Base-by-base conservation (phyloP, 2,888 invertebrate species). In the Aspidiotus destructor region DNA sequence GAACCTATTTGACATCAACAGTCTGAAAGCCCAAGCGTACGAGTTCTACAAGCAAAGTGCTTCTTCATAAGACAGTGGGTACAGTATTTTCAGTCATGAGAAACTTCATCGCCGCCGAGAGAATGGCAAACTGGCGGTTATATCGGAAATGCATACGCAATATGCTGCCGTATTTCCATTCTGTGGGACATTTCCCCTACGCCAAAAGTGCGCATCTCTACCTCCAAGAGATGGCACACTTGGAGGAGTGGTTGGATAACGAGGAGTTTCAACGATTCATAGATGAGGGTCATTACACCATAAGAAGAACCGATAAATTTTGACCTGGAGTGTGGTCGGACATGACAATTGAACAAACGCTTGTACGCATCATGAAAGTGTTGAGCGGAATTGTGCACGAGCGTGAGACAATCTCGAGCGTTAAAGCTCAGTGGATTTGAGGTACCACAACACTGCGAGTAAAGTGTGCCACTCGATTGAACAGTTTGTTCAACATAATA, bases 181-280 rank as follows among this genome's bases (percentile, higher is more conserved):
- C 57, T 15, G 11, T 55, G 17, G 62, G 60, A 11, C 60, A 69
- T 71, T 73, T 60, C 48, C 42, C 41, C 8, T 69, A 69, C 52
- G 62, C 69, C 11, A 68, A 61, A 40, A 48, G 42, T 8, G 60
- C 58, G 1, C 63, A 76, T 57, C 60, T 77, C 8, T 77, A 77
- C 73, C 67, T 78, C 15, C 78, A 78, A 74, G 75, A 76, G 71
- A 77, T 77, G 76, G 54, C 63, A 10, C 17, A 71, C 42, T 72
- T 77, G 60, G 44, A 71, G 68, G 58, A 69, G 57, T 71, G 68
- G 70, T 75, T 73, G 73, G 44, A 48, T 28, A 40, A 28, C 52
- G 16, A 41, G 44, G 74, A 75, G 67, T 74, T 72, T 63, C 17
- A 73, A 53, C 48, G 70, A 64, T 74, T 74, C 65, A 72, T 72